Evolutionary conservation across 53 echinoderm and acorn worm genomes (phyloP).

Genomic region (Luidia sarsii): DNA sequence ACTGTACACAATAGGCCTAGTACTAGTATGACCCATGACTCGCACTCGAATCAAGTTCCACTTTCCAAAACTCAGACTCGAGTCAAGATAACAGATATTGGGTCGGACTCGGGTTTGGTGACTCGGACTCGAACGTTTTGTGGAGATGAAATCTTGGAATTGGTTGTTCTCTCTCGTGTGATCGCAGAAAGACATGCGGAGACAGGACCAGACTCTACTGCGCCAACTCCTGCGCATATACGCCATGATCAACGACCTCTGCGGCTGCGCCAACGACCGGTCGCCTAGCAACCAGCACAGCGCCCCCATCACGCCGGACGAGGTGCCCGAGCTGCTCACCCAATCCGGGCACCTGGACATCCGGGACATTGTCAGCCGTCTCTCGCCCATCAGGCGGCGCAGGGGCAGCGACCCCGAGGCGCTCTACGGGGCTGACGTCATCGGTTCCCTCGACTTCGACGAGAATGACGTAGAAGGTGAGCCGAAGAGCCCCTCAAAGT

Average conservation of each 20-base stretch:
- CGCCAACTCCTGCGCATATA: constrained; percentile 69
- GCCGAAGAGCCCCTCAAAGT: too few species aligned
- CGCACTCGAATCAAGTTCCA: too few species aligned
- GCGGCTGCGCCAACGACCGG: constrained; percentile 47
- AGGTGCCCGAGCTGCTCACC: constrained; percentile 63
- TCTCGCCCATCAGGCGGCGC: constrained; percentile 68
- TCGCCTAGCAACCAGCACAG: constrained; percentile 57
- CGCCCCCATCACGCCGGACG: constrained; percentile 47
- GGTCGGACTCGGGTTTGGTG: too few species aligned
- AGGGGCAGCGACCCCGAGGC: constrained; percentile 64
- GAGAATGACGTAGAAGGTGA: constrained; percentile 35
- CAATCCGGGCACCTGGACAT: constrained; percentile 67
- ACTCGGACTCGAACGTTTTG: too few species aligned
- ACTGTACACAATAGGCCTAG: too few species aligned
- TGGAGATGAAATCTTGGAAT: too few species aligned
- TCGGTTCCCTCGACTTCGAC: constrained; percentile 8
- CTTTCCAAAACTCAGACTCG: too few species aligned
- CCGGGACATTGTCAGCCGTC: constrained; percentile 58
- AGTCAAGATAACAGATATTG: too few species aligned
- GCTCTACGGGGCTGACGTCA: constrained; percentile 27
- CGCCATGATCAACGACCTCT: constrained; percentile 62
- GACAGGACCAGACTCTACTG: constrained; percentile 64
- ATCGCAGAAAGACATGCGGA: constrained; percentile 57
- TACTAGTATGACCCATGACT: too few species aligned
- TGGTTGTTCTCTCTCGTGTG: background rate